Evolutionary conservation across 2,888 invertebrate genomes (phyloP).

Genomic region (Pachliopta kotzebuea): DNA sequence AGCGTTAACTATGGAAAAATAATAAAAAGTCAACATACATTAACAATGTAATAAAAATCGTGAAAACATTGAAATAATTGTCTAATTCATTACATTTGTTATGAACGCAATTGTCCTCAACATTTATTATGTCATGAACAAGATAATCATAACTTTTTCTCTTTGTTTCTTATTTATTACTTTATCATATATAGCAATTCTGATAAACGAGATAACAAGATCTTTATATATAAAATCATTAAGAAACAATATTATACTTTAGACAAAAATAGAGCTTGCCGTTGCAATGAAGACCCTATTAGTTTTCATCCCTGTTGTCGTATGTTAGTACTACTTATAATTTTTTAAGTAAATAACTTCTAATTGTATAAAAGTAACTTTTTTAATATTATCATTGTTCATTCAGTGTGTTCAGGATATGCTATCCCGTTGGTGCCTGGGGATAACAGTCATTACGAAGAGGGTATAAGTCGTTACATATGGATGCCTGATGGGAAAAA

Average conservation of each 20-base stretch:
- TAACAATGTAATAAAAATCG: not conserved
- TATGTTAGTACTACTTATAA: constrained; percentile 41
- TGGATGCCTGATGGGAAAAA: constrained; percentile 71
- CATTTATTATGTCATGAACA: constrained; percentile 10
- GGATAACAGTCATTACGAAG: constrained; percentile 68
- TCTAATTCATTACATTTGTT: too few relatives aligned
- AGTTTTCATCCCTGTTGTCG: constrained; percentile 40
- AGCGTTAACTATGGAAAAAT: not conserved
- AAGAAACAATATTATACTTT: constrained; percentile 4
- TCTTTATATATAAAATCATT: constrained; percentile 7
- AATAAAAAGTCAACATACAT: not conserved
- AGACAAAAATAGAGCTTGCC: not conserved
- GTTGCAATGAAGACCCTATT: constrained; percentile 45
- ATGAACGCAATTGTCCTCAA: not conserved
- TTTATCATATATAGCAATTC: constrained; percentile 9
- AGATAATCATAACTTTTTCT: constrained; percentile 15
- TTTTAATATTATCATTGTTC: not conserved
- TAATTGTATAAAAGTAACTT: not conserved
- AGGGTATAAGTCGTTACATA: constrained; percentile 65
- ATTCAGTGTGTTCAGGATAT: constrained; percentile 49
- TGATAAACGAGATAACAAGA: constrained; percentile 20
- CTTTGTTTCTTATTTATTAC: constrained; percentile 1
- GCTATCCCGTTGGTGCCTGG: constrained; percentile 53
- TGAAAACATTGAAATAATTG: not conserved
- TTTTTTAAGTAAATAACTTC: not conserved